Base-by-base conservation (phyloP, 2,113 vertebrate species). In the Sclerurus mexicanus region DNA sequence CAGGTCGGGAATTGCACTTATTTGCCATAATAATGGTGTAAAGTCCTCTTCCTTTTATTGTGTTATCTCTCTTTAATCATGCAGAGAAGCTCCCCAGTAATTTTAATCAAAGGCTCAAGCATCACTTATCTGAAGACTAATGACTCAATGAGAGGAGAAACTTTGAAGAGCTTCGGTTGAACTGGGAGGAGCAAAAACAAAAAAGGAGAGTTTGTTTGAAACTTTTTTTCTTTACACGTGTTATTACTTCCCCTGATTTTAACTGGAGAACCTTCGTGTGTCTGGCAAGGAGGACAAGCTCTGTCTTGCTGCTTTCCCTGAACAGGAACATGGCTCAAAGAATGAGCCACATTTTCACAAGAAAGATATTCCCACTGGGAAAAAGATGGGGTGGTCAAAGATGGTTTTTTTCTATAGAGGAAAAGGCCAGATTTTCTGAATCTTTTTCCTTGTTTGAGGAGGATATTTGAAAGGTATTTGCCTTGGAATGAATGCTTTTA, bases 31-130 rank as follows among this genome's bases (percentile, higher is more conserved):
- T 89, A 95, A 92, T 88, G 85, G 93, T 83, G 91, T 60, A 90
- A 92, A 94, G 87, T 39, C 79, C 87, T 87, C 79, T 91, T 93
- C 92, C 64, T 75, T 96, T 93, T 93, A 94, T 96, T 97, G 82
- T 96, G 89, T 97, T 97, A 93, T 96, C 91, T 95, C 89, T 88
- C 95, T 96, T 86, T 96, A 97, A 97, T 97, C 97, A 96, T 2
- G 33, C 89, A 76, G 82, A 91, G 92, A 60, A 1, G 22, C 85
- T 97, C 96, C 96, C 93, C 62, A 85, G 92, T 67, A 85, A 96
- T 97, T 96, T 97, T 97, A 97, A 97, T 97, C 96, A 97, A 96
- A 97, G 94, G 95, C 94, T 97, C 79, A 82, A 97, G 96, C 87
- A 96, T 94, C 96, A 93, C 92, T 97, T 94, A 85, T 81, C 85